A percentile compares a stretch with the other conserved stretches of the same genome.
Evolutionary conservation across 92 coral and sea anemone genomes (phyloP).

Genomic region (Phenganax stokvisi): DNA sequence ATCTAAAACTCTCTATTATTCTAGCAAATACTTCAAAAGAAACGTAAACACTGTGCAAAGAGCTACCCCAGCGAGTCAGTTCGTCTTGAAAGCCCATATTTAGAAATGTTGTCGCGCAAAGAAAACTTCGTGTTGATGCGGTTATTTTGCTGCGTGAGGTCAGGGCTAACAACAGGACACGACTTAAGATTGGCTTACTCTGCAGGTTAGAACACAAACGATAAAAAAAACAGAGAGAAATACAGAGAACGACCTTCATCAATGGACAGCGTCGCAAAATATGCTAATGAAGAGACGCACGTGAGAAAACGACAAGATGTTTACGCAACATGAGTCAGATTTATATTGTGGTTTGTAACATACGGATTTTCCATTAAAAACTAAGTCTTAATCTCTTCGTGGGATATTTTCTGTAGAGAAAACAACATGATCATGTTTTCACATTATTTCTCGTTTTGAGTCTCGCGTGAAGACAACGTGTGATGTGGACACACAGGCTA

Average conservation of each 20-base stretch:
- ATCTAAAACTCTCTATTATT: too few species aligned
- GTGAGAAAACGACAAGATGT: not conserved
- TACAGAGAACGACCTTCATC: not conserved
- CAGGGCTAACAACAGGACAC: slow-evolving; percentile 20
- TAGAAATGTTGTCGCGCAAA: slow-evolving; percentile 26
- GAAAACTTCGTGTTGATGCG: not conserved
- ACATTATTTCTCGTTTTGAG: not conserved
- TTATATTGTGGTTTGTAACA: slow-evolving; percentile 25
- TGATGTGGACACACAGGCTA: not conserved
- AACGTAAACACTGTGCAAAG: not conserved
- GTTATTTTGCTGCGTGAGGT: slow-evolving; percentile 19
- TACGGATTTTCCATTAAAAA: slow-evolving; percentile 29
- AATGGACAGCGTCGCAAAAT: not conserved
- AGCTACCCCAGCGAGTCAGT: slow-evolving; percentile 23
- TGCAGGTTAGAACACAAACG: slow-evolving; percentile 17
- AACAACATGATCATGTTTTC: not conserved
- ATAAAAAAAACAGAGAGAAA: not conserved
- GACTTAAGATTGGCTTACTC: slow-evolving; percentile 31
- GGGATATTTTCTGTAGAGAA: not conserved
- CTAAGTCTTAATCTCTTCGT: not conserved
- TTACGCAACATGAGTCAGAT: slow-evolving; percentile 16
- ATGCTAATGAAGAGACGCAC: slow-evolving; percentile 10
- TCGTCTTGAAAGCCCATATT: slow-evolving; percentile 20
- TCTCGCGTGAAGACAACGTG: not conserved
- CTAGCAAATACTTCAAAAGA: too few species aligned